These are phyloP conservation scores for Rattus norvegicus DNA, from an alignment of 2,113 vertebrate species.

Conservation along the genomic window GRCr8 NC_086023.1:100750501-100751000, in stretches of 20 bases:
- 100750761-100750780: neutral
- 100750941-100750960: conserved; percentile 10
- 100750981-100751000: neutral
- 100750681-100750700: neutral
- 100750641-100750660: neutral
- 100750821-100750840: neutral
- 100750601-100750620: neutral
- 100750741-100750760: neutral
- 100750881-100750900: neutral
- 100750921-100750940: neutral
- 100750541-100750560: neutral
- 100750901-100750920: neutral
- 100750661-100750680: neutral
- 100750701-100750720: neutral
- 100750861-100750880: neutral
- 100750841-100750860: neutral
- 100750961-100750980: neutral
- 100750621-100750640: neutral
- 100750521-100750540: neutral
- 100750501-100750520: neutral
- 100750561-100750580: neutral
- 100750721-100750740: neutral
- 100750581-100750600: neutral
- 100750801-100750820: neutral
- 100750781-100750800: neutral